Base-by-base conservation (phyloP, 2,888 invertebrate genomes). In the Callimorpha dominula region DNA sequence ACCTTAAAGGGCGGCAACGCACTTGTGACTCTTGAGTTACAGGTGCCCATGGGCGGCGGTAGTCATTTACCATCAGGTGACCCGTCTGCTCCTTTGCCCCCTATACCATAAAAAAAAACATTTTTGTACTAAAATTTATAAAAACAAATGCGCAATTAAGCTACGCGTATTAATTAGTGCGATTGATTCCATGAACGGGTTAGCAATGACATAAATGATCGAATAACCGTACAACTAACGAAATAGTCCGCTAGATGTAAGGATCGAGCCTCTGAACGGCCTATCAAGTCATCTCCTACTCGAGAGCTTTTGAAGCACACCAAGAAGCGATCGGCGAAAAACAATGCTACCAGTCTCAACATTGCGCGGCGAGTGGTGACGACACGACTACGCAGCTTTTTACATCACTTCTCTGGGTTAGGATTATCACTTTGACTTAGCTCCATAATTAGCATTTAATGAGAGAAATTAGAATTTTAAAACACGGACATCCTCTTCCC, bases 311-410 rank as follows among this genome's bases (percentile, higher is more conserved):
- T 74, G 42, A 60, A 78, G 73, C 14, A 43, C 17, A 62, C 65
- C 62, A 65, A 60, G 17, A 73, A 71, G 54, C 54, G 71, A 78
- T 74, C 70, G 74, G 42, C 15, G 68, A 82, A 81, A 75, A 78
- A 82, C 79, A 82, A 72, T 75, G 17, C 62, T 46, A 74, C 68
- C 66, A 42, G 73, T 60, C 70, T 72, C 71, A 11, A 7, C 17
- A 8, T 63, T 54, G 70, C 74, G 68, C 43, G 15, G 60, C 62
- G 69, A 77, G 70, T 78, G 82, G 79, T 81, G 80, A 81, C 77
- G 65, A 64, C 49, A 68, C 52, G 57, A 73, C 74, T 52, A 78
- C 78, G 72, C 70, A 78, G 75, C 75, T 73, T 54, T 78, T 75
- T 68, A 68, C 70, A 78, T n/a, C 69, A 60, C 67, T 70, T 65